These are phyloP conservation scores for Drosophila insularis DNA, from an alignment of 1,140 invertebrate genomes.

Conservation along the genomic window DNA sequence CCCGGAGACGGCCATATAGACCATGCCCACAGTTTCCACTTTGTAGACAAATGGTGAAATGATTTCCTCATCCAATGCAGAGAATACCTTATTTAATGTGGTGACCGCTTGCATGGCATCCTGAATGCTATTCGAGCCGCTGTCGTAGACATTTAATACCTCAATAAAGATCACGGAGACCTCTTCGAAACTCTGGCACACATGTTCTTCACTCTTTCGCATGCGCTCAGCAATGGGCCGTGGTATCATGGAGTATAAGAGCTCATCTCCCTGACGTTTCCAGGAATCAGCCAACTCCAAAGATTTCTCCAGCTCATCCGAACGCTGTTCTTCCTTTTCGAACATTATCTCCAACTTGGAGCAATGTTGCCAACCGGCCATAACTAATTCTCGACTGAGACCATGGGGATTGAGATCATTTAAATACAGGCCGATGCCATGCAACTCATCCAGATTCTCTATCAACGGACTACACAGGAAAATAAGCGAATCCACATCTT, in stretches of 20 bases:
- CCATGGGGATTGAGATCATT: slow-evolving; percentile 95
- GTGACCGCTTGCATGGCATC: slow-evolving; percentile 92
- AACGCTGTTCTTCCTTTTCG: slow-evolving; percentile 90
- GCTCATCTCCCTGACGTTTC: slow-evolving; percentile 92
- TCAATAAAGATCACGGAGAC: slow-evolving; percentile 84
- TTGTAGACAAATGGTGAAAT: slow-evolving; percentile 83
- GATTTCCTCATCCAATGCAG: slow-evolving; percentile 87
- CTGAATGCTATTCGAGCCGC: slow-evolving; percentile 83
- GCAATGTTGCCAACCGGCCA: slow-evolving; percentile 93
- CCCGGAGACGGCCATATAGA: slow-evolving; percentile 94
- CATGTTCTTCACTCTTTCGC: slow-evolving; percentile 87
- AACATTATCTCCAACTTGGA: slow-evolving; percentile 92
- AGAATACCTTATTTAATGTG: slow-evolving; percentile 93
- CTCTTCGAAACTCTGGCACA: slow-evolving; percentile 86
- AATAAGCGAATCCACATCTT: slow-evolving; percentile 90
- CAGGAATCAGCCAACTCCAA: slow-evolving; percentile 89
- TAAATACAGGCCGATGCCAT: slow-evolving; percentile 89
- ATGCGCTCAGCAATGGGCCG: slow-evolving; percentile 87
- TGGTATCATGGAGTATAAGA: slow-evolving; percentile 97
- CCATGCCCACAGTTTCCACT: slow-evolving; percentile 93
- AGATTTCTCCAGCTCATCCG: slow-evolving; percentile 88
- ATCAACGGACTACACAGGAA: slow-evolving; percentile 94
- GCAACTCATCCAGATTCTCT: slow-evolving; percentile 91
- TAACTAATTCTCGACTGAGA: slow-evolving; percentile 91
- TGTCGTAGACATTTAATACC: slow-evolving; percentile 80